A percentile compares a stretch with the other conserved stretches of the same genome.
These are phyloP conservation scores for Menidia menidia DNA, from an alignment of 2,797 vertebrate genomes.

Conservation along the genomic window DNA sequence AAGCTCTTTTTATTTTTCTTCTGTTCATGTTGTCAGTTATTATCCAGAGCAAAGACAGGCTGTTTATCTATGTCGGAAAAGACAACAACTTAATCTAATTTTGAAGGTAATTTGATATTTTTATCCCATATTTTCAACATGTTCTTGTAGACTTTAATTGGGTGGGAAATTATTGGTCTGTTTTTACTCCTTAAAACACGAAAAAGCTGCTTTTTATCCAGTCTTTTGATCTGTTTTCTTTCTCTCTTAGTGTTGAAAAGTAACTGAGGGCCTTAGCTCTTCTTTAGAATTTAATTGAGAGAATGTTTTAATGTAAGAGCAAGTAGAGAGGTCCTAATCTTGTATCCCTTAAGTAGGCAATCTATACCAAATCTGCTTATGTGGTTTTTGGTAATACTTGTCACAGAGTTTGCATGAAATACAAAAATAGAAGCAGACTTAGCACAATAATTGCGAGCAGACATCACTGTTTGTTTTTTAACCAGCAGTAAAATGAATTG, in stretches of 20 bases:
- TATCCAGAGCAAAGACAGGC: not conserved
- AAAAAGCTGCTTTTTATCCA: not conserved
- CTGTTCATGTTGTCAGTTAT: not conserved
- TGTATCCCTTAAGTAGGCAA: not conserved
- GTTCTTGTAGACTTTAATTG: not conserved
- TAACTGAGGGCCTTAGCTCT: not conserved
- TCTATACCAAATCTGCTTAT: not conserved
- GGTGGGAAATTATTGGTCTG: too few species aligned
- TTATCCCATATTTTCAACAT: constrained; percentile 1
- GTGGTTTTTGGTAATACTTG: not conserved
- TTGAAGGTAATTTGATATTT: not conserved
- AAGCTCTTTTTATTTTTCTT: not conserved
- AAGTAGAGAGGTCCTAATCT: not conserved
- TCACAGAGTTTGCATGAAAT: too few species aligned
- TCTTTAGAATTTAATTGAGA: not conserved
- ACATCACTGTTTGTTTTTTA: not conserved
- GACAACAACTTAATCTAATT: not conserved
- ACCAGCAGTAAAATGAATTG: not conserved
- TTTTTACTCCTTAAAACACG: not conserved
- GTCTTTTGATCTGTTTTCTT: not conserved
- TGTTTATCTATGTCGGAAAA: not conserved
- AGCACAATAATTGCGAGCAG: too few species aligned
- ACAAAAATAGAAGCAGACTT: too few species aligned
- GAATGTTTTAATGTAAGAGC: not conserved
- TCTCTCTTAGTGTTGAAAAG: not conserved